Conservation (phyloP, 1,140 invertebrate genomes). For the Drosophila insularis region DNA sequence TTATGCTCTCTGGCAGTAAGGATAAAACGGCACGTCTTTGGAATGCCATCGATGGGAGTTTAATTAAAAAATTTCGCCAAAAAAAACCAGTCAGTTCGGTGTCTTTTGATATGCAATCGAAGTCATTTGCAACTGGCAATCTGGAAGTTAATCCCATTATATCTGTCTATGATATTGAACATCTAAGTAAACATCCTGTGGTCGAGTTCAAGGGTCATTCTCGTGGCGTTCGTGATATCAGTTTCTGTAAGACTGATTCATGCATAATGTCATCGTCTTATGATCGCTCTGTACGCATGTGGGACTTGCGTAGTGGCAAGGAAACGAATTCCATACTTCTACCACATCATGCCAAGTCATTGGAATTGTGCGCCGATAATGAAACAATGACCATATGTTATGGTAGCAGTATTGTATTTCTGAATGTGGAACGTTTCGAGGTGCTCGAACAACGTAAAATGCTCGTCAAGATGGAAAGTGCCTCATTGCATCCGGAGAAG, state of each 20-base stretch:
- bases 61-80: slow-evolving; percentile 93
- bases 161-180: slow-evolving; percentile 92
- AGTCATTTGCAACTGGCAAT: slow-evolving; percentile 55
- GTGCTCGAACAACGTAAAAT: slow-evolving; percentile 91
- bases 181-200: slow-evolving; percentile 85
- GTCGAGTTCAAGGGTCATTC: background rate
- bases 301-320: slow-evolving; percentile 88
- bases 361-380: slow-evolving; percentile 94
- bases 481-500: slow-evolving; percentile 93
- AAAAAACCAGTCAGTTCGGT: slow-evolving; percentile 97
- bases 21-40: slow-evolving; percentile 98
- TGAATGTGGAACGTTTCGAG: slow-evolving; percentile 88
- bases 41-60: slow-evolving; percentile 94
- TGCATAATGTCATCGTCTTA: slow-evolving; percentile 93
- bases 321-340: slow-evolving; percentile 93
- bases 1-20: slow-evolving; percentile 95
- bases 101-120: slow-evolving; percentile 91
- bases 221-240: slow-evolving; percentile 38
- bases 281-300: slow-evolving; percentile 93
- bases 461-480: slow-evolving; percentile 93
- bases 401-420: slow-evolving; percentile 89
- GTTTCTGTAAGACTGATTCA: slow-evolving; percentile 91
- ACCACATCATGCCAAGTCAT: slow-evolving; percentile 90
- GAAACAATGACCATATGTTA: slow-evolving; percentile 91
- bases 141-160: slow-evolving; percentile 90